Percentiles rank a stretch among this genome's conserved stretches.
Evolutionary conservation across 2,888 invertebrate species (phyloP).

Genomic region (Patella ulyssiponensis): DNA sequence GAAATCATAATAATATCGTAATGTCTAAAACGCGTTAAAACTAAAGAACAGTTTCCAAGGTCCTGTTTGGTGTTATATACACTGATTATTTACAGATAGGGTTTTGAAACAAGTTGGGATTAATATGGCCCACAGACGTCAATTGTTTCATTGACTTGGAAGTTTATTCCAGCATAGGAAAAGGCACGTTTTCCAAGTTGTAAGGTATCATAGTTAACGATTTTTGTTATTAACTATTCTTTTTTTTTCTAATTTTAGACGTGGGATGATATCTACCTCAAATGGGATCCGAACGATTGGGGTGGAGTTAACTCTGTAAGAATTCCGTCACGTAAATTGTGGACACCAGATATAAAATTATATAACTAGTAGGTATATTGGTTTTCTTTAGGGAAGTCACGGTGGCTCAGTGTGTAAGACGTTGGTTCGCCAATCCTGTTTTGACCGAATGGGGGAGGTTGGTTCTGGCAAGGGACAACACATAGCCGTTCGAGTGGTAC

Average conservation of each 20-base stretch:
- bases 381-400: neutral
- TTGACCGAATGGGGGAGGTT: too few relatives aligned
- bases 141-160: too few relatives aligned
- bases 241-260: constrained; percentile 46
- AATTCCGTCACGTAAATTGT: constrained; percentile 64
- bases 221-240: neutral
- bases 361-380: constrained; percentile 67
- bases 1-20: constrained; percentile 10
- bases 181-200: too few relatives aligned
- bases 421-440: too few relatives aligned
- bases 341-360: constrained; percentile 70
- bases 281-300: constrained; percentile 64
- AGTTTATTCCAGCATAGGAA: too few relatives aligned
- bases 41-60: too few relatives aligned
- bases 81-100: too few relatives aligned
- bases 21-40: too few relatives aligned
- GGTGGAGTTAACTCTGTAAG: constrained; percentile 63
- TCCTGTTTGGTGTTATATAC: too few relatives aligned
- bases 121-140: neutral
- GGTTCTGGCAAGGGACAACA: too few relatives aligned
- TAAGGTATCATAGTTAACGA: neutral
- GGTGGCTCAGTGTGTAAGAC: too few relatives aligned
- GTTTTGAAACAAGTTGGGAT: neutral
- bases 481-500: too few relatives aligned
- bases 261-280: constrained; percentile 67